Percentiles rank a stretch among this genome's conserved stretches.
Conservation (phyloP, 2,113 vertebrate species). For the Elachura formosa region DNA sequence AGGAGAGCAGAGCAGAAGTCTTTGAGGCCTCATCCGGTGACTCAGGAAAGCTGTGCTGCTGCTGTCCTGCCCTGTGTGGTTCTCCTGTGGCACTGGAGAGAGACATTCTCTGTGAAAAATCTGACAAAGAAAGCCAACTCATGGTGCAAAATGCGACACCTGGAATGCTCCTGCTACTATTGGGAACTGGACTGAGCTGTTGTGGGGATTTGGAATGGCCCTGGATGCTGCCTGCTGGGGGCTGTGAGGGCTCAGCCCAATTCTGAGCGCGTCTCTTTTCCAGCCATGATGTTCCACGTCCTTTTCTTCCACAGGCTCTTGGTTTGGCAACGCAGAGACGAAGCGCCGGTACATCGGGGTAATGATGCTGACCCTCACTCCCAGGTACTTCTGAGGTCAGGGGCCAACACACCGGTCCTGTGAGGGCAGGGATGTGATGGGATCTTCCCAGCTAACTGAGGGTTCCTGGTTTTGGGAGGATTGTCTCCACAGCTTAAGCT, state of each 20-base stretch:
- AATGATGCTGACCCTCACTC: conserved; percentile 92
- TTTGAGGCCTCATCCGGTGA: not conserved
- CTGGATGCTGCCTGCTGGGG: accelerated
- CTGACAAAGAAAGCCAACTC: not conserved
- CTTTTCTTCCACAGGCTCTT: conserved; percentile 72
- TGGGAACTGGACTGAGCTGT: not conserved
- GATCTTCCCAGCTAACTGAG: not conserved
- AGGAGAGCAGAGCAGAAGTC: too few relatives aligned
- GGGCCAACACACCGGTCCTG: accelerated
- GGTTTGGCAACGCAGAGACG: conserved; percentile 69
- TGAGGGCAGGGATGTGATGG: not conserved
- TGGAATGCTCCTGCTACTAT: not conserved
- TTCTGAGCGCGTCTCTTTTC: not conserved
- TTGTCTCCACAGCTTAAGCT: not conserved
- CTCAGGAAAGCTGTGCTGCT: not conserved
- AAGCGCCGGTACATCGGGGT: conserved; percentile 91
- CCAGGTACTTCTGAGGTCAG: conserved; percentile 68
- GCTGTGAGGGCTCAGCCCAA: not conserved
- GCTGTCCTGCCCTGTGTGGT: not conserved
- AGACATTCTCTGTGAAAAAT: not conserved
- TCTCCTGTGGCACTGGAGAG: not conserved
- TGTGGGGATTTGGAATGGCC: not conserved
- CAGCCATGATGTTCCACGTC: not conserved
- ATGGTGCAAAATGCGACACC: not conserved
- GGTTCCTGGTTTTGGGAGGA: not conserved